A percentile compares a stretch with the other conserved stretches of the same genome.
These are phyloP conservation scores for Hedya salicella DNA, from an alignment of 2,888 invertebrate genomes.

Conservation along the genomic window DNA sequence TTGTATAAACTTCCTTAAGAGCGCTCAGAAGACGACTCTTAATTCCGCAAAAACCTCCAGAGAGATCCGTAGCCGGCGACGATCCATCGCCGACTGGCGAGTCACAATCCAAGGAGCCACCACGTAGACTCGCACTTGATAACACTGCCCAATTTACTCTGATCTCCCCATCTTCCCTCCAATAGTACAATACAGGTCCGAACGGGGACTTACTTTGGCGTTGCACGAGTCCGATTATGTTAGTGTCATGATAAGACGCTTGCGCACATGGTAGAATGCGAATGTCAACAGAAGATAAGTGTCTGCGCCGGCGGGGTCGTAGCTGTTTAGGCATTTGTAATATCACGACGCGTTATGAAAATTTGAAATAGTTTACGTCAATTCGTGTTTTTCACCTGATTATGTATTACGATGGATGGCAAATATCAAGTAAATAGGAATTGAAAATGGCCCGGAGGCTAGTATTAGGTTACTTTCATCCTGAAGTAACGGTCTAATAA, in stretches of 20 bases:
- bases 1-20: not conserved
- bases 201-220: not conserved
- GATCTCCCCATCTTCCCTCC: constrained; percentile 51
- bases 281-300: constrained; percentile 75
- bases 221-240: constrained; percentile 48
- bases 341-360: constrained; percentile 21
- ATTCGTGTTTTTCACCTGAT: constrained; percentile 23
- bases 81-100: constrained; percentile 77
- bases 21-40: not conserved
- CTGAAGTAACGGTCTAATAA: too few species aligned
- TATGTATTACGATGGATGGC: too few species aligned
- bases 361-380: constrained; percentile 22
- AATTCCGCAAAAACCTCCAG: constrained; percentile 49
- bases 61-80: constrained; percentile 71
- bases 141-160: constrained; percentile 55
- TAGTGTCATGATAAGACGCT: constrained; percentile 65
- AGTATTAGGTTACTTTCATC: too few species aligned
- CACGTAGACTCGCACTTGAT: constrained; percentile 71
- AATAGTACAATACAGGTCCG: not conserved
- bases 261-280: constrained; percentile 81
- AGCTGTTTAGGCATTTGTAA: constrained; percentile 47
- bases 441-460: too few species aligned
- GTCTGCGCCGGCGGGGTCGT: constrained; percentile 71
- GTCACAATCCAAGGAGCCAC: constrained; percentile 59
- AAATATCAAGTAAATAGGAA: too few species aligned